phyloP scores from a whole-genome alignment of 2,888 invertebrate genomes.

The Tetragonisca angustula region DNA sequence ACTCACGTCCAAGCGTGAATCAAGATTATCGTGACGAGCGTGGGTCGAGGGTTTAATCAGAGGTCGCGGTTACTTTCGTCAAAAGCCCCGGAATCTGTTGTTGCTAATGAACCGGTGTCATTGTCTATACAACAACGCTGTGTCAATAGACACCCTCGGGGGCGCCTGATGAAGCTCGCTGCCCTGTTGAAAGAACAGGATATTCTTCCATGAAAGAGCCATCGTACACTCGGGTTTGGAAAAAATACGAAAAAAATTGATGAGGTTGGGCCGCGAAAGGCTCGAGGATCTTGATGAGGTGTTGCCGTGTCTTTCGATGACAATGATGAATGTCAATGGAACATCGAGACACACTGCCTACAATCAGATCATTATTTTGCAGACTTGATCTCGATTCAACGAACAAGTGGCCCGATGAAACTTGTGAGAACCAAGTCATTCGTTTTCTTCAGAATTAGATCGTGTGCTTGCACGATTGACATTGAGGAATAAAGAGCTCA shows the following conservation, averaged over 20 bases:
- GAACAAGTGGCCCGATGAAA: too few species aligned
- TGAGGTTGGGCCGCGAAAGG: background rate
- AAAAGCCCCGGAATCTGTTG: background rate
- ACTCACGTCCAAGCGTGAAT: background rate
- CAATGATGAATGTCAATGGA: background rate
- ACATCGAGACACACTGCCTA: background rate
- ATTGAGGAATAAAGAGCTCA: too few species aligned
- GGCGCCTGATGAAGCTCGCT: background rate
- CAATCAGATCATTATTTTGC: too few species aligned
- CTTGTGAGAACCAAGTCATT: too few species aligned
- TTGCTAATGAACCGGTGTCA: constrained; percentile 2
- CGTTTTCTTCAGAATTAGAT: too few species aligned
- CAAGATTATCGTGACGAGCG: background rate
- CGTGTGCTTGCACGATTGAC: too few species aligned
- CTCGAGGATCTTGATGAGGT: background rate
- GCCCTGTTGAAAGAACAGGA: background rate
- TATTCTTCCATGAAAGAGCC: background rate
- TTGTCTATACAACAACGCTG: background rate
- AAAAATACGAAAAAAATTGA: too few species aligned
- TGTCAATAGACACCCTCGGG: background rate
- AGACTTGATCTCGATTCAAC: too few species aligned
- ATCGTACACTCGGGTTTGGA: background rate
- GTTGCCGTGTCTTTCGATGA: background rate
- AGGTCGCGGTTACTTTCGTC: background rate
- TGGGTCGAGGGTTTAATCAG: background rate